phyloP scores from a whole-genome alignment of 1,140 invertebrate species.

The Apis cerana region DNA sequence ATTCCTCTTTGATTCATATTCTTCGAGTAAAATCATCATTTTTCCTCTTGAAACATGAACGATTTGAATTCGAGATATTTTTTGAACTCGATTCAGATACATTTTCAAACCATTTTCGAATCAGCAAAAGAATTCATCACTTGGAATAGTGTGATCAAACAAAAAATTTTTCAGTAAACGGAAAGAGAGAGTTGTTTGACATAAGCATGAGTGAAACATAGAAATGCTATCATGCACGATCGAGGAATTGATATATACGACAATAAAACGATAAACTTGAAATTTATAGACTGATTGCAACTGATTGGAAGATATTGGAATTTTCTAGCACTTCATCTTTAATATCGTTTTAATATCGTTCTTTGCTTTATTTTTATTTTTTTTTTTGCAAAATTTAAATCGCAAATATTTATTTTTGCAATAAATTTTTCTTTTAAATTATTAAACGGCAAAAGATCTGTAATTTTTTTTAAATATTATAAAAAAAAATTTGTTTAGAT shows the following conservation, averaged over 20 bases:
- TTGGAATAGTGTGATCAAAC: neutral
- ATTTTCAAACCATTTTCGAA: neutral
- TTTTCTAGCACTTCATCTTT: neutral
- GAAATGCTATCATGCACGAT: constrained; percentile 13
- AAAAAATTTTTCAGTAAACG: neutral
- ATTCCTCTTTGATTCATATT: neutral
- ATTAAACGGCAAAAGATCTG: too few relatives aligned
- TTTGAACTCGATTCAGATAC: neutral
- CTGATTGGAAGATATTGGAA: constrained; percentile 7
- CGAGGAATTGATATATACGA: neutral
- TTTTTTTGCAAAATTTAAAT: too few relatives aligned
- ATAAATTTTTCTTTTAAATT: too few relatives aligned
- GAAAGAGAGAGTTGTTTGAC: neutral
- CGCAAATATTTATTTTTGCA: too few relatives aligned
- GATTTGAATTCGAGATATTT: neutral
- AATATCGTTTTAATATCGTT: neutral
- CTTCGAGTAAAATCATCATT: neutral
- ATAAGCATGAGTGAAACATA: neutral
- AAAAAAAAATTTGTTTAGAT: too few relatives aligned
- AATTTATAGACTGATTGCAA: neutral
- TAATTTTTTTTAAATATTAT: too few relatives aligned
- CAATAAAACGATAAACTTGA: constrained; percentile 10
- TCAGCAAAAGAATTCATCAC: neutral
- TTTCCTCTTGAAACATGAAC: neutral
- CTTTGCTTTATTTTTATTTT: too few relatives aligned